Base-by-base conservation (phyloP, 2,797 vertebrate genomes). In the Sebastiscus albofasciatus region DNA sequence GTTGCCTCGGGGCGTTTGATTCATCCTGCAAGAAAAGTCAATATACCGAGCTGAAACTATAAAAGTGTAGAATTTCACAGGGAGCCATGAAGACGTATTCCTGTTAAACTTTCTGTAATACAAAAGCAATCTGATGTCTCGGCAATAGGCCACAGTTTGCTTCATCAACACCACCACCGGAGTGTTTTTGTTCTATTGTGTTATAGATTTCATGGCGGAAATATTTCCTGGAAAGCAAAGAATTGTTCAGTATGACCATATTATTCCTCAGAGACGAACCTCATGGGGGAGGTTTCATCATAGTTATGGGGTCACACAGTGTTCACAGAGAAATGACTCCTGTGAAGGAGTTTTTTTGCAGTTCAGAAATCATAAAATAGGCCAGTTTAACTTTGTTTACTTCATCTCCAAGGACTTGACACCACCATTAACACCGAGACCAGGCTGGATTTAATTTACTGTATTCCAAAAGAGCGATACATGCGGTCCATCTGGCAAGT, bases 121-220 rank as follows among this genome's bases (percentile, higher is more conserved):
- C 84, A 83, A 77, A 88, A 87, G 72, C 76, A 75, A 87, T 89
- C 76, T 70, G 61, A 81, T 83, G 83, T 91, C 59, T 79, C 49
- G 5, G 80, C 79, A 55, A 79, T 80, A 81, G 58, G 71, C 74
- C 67, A 22, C 71, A 59, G 76, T 83, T 88, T 75, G 56, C 79
- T 80, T 88, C 80, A 77, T 73, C 71, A 74, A 80, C 82, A 68
- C 18, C 59, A 64, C 34, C 11, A 1, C 0, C 5, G 56, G 58
- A 64, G 80, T 76, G 60, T 89, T 81, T 82, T 87, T 83, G 60
- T 85, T 83, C 82, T 68, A 59, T 87, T 86, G 66, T 87, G 73
- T 86, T 85, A 80, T 67, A 80, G 81, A 86, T 90, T 90, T 91
- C 78, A 84, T 73, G 76, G 82, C 75, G 54, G 67, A 89, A 81